Percentiles rank a stretch among this genome's conserved stretches.
Evolutionary conservation across 2,797 vertebrate species (phyloP).

Genomic region (Hapalemur alaotrensis): DNA sequence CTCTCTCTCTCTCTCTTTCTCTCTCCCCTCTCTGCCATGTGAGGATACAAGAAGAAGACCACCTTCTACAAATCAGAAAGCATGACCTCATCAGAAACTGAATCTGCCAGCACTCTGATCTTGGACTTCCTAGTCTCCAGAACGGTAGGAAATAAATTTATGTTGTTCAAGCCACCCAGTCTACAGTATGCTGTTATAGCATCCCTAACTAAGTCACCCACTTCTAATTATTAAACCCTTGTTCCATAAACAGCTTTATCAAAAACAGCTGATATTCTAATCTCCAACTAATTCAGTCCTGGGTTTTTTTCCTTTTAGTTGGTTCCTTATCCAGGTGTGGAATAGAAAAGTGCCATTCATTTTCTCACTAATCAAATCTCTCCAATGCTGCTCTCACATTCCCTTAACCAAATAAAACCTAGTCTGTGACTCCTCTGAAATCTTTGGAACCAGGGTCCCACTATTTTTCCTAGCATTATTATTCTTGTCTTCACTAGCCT

Average conservation of each 20-base stretch:
- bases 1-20: background rate
- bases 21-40: background rate
- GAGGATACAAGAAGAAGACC: background rate
- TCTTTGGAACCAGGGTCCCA: background rate
- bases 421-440: background rate
- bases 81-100: background rate
- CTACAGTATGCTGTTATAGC: background rate
- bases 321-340: background rate
- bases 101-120: background rate
- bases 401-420: slow-evolving; percentile 6
- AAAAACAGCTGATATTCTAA: background rate
- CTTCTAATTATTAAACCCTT: background rate
- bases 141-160: background rate
- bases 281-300: background rate
- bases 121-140: background rate
- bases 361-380: background rate
- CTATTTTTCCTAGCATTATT: background rate
- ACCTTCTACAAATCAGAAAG: background rate
- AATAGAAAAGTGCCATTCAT: background rate
- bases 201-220: background rate
- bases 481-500: background rate
- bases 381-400: background rate
- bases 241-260: background rate
- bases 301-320: background rate
- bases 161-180: background rate